A percentile compares a stretch with the other conserved stretches of the same genome.
Evolutionary conservation across 2,113 vertebrate genomes (phyloP).

Genomic region (Trematocara zebra): DNA sequence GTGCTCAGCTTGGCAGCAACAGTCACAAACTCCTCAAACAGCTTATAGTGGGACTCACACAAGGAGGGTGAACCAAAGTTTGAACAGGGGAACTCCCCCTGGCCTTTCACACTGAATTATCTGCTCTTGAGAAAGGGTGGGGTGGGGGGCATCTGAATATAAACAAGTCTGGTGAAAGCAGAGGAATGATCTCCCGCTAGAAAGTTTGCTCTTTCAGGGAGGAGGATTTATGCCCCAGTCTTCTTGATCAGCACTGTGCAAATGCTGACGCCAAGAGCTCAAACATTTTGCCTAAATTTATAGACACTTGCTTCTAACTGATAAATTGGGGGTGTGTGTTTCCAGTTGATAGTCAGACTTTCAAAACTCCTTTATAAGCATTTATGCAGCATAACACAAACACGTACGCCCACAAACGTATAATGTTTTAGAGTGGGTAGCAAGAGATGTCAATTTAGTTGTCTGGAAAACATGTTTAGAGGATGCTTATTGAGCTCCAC

Average conservation of each 20-base stretch:
- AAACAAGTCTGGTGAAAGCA: constrained; percentile 28
- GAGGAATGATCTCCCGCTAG: neutral
- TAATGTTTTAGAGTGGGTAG: neutral
- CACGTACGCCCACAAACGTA: neutral
- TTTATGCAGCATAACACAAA: neutral
- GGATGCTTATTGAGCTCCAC: neutral
- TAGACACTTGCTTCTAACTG: neutral
- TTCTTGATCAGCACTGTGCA: constrained; percentile 28
- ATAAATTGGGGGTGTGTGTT: neutral
- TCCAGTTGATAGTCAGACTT: constrained; percentile 15
- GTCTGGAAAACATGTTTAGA: constrained; percentile 6
- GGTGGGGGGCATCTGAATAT: constrained; percentile 4
- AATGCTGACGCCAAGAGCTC: constrained; percentile 41
- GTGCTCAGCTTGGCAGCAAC: constrained; percentile 36
- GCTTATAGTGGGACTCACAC: constrained; percentile 30
- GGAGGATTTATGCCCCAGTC: constrained; percentile 41
- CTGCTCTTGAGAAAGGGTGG: neutral
- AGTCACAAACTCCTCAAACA: constrained; percentile 31
- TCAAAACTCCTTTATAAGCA: neutral
- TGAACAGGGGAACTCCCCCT: constrained; percentile 13
- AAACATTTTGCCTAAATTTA: constrained; percentile 36
- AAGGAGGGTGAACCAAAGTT: constrained; percentile 21
- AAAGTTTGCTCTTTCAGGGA: constrained; percentile 9
- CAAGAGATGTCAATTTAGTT: neutral
- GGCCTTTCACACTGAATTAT: constrained; percentile 13